Conservation (phyloP, 1,140 invertebrate genomes). For the Drosophila fuyamai region DNA sequence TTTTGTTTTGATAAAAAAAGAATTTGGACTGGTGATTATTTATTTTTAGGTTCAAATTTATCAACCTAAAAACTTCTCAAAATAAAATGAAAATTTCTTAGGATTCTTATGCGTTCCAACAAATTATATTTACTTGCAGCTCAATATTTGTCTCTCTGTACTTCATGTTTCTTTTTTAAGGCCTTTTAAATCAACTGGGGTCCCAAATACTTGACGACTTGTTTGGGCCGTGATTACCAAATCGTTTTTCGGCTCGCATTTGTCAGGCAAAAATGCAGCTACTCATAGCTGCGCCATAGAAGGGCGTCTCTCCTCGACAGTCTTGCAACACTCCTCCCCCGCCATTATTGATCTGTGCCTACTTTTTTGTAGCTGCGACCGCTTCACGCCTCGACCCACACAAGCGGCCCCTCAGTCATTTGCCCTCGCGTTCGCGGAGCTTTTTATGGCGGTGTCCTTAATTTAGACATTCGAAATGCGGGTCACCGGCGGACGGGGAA, state of each 20-base stretch:
- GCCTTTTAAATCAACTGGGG: conserved; percentile 4
- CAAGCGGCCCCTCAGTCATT: conserved; percentile 40
- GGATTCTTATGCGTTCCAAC: no score
- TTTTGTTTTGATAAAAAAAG: no score
- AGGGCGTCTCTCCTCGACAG: conserved; percentile 59
- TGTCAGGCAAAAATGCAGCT: conserved; percentile 61
- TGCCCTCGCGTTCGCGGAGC: conserved; percentile 49
- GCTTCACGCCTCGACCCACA: conserved; percentile 72
- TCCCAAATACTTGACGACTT: conserved; percentile 41
- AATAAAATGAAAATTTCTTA: no score
- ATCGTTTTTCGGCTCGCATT: conserved; percentile 66
- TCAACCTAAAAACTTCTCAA: no score
- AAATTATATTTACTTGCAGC: not conserved
- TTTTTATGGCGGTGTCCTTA: conserved; percentile 80
- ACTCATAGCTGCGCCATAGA: conserved; percentile 34
- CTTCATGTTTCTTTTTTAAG: conserved; percentile 6
- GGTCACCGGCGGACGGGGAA: conserved; percentile 60
- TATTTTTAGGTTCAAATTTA: no score
- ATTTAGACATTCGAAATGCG: conserved; percentile 79
- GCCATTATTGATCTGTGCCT: conserved; percentile 74
- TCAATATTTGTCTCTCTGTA: conserved; percentile 1
- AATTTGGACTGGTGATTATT: no score
- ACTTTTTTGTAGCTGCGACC: conserved; percentile 45
- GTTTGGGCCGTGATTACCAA: conserved; percentile 64
- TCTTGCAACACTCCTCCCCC: conserved; percentile 19